These are phyloP conservation scores for Megaceryle torquata DNA, from an alignment of 2,113 vertebrate genomes.

Conservation along the genomic window DNA sequence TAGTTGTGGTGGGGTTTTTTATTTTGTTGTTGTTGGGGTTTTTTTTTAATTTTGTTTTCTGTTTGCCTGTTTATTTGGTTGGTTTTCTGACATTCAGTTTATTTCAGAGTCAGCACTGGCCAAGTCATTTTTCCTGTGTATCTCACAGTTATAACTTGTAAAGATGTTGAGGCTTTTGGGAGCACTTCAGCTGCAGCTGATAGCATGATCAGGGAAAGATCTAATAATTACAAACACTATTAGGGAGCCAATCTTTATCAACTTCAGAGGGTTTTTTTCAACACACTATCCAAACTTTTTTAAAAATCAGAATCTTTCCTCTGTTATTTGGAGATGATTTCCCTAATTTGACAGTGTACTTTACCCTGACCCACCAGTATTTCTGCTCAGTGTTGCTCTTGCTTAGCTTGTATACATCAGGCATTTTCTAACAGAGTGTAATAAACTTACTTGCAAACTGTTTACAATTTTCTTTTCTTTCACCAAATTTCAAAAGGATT, in stretches of 20 bases:
- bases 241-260: background rate
- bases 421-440: background rate
- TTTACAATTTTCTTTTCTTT: background rate
- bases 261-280: background rate
- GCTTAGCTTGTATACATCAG: background rate
- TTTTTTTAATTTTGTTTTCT: background rate
- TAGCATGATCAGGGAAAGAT: background rate
- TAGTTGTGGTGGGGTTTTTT: background rate
- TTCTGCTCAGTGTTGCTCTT: background rate
- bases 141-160: background rate
- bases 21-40: background rate
- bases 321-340: background rate
- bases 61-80: background rate
- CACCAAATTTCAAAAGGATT: background rate
- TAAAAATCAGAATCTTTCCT: background rate
- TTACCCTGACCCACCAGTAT: background rate
- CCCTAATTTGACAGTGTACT: background rate
- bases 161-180: background rate
- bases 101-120: background rate
- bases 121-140: background rate
- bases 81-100: background rate
- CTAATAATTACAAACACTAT: background rate
- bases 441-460: background rate
- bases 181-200: background rate
- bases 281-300: background rate